A percentile compares a stretch with the other conserved stretches of the same genome.
Evolutionary conservation across 2,888 invertebrate species (phyloP).

Genomic region (Dryobotodes eremita): DNA sequence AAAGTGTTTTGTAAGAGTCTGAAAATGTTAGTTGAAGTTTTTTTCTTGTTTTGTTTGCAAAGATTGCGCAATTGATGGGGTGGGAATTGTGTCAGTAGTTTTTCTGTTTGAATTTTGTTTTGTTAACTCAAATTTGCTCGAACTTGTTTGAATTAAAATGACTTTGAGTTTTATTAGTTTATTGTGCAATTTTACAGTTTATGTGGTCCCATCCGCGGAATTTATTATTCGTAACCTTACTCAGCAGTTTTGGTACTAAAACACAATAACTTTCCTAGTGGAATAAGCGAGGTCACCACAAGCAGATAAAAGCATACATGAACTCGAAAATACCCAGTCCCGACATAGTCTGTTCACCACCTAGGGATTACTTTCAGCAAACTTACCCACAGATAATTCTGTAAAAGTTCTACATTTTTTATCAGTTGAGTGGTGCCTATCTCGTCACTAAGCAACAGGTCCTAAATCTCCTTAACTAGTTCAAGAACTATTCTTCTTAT

Average conservation of each 20-base stretch:
- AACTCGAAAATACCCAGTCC: not conserved
- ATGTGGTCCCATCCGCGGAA: not conserved
- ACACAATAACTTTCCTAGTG: not conserved
- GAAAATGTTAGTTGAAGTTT: slow-evolving; percentile 19
- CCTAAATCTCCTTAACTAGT: not conserved
- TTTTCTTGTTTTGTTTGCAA: slow-evolving; percentile 28
- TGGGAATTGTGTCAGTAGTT: slow-evolving; percentile 21
- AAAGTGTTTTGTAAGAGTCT: slow-evolving; percentile 24
- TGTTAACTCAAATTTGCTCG: not conserved
- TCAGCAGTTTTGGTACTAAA: not conserved
- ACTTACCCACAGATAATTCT: not conserved
- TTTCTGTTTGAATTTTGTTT: slow-evolving; percentile 11
- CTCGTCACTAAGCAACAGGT: not conserved
- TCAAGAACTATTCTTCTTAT: not conserved
- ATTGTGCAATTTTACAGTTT: not conserved
- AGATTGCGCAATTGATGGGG: slow-evolving; percentile 7
- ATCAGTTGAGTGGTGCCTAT: no score
- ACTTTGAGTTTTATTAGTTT: not conserved
- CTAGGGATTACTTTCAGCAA: not conserved
- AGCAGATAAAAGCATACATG: not conserved
- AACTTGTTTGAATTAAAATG: not conserved
- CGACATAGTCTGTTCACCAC: not conserved
- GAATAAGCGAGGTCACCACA: not conserved
- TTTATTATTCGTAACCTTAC: not conserved
- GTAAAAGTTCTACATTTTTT: no score